Conservation (phyloP, 2,113 vertebrate genomes). For the Pampusana beccarii region DNA sequence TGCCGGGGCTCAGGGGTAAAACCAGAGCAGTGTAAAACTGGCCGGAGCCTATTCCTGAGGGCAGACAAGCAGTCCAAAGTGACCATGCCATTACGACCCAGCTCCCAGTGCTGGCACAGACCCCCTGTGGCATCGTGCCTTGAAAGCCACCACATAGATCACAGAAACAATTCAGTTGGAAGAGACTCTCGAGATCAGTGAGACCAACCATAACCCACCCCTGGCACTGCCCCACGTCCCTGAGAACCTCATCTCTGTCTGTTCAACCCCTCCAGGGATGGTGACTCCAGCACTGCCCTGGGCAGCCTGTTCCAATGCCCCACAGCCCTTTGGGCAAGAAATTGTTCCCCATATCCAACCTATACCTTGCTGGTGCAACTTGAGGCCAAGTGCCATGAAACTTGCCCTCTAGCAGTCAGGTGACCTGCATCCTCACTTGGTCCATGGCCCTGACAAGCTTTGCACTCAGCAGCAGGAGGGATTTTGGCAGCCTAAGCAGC, state of each 20-base stretch:
- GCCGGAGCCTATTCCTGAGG: accelerated
- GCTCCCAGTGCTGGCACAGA: background rate
- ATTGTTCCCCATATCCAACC: no score
- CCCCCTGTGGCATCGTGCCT: background rate
- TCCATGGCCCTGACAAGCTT: background rate
- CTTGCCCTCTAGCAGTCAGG: background rate
- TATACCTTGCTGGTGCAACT: no score
- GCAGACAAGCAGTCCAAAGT: background rate
- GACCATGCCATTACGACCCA: no score
- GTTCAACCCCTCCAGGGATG: no score
- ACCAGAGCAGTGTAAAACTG: background rate
- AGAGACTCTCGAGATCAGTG: no score
- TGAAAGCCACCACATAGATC: background rate
- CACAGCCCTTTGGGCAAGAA: no score
- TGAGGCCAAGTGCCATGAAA: background rate
- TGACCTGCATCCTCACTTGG: accelerated
- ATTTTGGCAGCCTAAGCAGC: background rate
- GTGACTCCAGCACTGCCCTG: no score
- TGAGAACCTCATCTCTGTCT: no score
- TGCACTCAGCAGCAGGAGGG: background rate
- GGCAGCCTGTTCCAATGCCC: no score
- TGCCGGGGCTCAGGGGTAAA: background rate
- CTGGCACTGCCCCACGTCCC: no score
- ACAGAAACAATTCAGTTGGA: no score
- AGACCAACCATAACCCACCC: no score